A percentile compares a stretch with the other conserved stretches of the same genome.
These are phyloP conservation scores for Drosophila teissieri DNA, from an alignment of 1,140 invertebrate species.

Conservation along the genomic window DNA sequence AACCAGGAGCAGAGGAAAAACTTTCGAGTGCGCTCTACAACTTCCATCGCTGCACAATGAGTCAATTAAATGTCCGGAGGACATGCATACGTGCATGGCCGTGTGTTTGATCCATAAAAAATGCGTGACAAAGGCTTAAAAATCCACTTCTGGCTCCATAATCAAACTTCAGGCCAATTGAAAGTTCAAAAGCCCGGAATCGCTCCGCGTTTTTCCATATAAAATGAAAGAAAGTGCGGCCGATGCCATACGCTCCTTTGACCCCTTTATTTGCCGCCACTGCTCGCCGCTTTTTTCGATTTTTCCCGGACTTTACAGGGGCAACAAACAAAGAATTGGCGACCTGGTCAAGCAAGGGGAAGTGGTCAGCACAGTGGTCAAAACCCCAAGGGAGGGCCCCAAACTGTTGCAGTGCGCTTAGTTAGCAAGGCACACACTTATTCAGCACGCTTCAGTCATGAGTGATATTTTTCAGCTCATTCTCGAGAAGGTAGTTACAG, in stretches of 20 bases:
- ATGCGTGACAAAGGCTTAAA: constrained; percentile 50
- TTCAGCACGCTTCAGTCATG: too few species aligned
- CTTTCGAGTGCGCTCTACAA: constrained; percentile 33
- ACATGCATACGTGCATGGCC: background rate
- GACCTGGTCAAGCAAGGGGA: constrained; percentile 1
- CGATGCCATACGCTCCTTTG: background rate
- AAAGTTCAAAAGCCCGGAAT: constrained; percentile 55
- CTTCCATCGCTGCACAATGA: constrained; percentile 33
- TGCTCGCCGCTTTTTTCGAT: background rate
- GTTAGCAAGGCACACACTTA: too few species aligned
- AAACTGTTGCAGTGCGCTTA: constrained; percentile 23
- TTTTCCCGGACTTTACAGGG: constrained; percentile 17
- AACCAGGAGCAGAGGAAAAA: constrained; percentile 24
- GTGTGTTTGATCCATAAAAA: constrained; percentile 25
- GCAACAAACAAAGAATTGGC: constrained; percentile 38
- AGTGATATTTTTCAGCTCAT: too few species aligned
- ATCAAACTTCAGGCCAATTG: constrained; percentile 60
- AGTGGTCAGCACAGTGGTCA: background rate
- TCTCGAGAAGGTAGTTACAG: too few species aligned
- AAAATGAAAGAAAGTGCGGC: constrained; percentile 24
- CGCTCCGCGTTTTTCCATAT: constrained; percentile 42
- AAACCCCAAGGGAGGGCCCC: too few species aligned
- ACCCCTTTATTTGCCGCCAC: background rate
- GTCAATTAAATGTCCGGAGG: constrained; percentile 35
- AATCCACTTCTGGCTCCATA: constrained; percentile 32